A percentile compares a stretch with the other conserved stretches of the same genome.
Conservation (phyloP, 2,113 vertebrate genomes). For the Takifugu bimaculatus region DNA sequence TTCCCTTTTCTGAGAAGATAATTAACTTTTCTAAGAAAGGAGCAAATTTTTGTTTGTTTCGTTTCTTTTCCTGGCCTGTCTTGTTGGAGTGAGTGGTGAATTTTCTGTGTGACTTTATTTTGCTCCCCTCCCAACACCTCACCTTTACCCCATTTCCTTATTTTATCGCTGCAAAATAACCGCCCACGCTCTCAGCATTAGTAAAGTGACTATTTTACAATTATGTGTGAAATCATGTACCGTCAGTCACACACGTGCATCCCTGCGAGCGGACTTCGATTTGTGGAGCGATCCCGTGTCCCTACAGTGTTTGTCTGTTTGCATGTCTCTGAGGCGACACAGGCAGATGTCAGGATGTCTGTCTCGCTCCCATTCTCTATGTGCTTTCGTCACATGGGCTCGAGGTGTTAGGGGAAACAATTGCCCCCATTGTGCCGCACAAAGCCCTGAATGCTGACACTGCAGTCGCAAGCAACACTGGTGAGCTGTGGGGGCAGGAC, state of each 20-base stretch:
- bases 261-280: slow-evolving; percentile 1
- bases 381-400: slow-evolving; percentile 73
- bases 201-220: neutral
- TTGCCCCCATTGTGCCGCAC: slow-evolving; percentile 73
- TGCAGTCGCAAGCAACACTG: slow-evolving; percentile 70
- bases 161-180: neutral
- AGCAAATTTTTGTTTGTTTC: slow-evolving; percentile 73
- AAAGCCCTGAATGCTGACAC: slow-evolving; percentile 77
- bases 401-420: slow-evolving; percentile 79
- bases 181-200: neutral
- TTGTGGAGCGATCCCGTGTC: slow-evolving; percentile 23
- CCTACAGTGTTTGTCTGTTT: slow-evolving; percentile 26
- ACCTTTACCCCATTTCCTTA: neutral
- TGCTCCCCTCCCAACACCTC: neutral
- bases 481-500: neutral
- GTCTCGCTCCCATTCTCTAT: slow-evolving; percentile 29
- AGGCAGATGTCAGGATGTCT: slow-evolving; percentile 72
- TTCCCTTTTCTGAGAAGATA: slow-evolving; percentile 80
- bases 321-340: slow-evolving; percentile 64
- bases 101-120: slow-evolving; percentile 80
- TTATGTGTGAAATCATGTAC: neutral
- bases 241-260: neutral
- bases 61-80: slow-evolving; percentile 37
- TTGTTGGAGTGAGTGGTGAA: slow-evolving; percentile 86
- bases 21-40: slow-evolving; percentile 84